Percentiles rank a stretch among this genome's conserved stretches.
Evolutionary conservation across 2,888 invertebrate genomes (phyloP).

Genomic region (Epistrophe grossulariae): DNA sequence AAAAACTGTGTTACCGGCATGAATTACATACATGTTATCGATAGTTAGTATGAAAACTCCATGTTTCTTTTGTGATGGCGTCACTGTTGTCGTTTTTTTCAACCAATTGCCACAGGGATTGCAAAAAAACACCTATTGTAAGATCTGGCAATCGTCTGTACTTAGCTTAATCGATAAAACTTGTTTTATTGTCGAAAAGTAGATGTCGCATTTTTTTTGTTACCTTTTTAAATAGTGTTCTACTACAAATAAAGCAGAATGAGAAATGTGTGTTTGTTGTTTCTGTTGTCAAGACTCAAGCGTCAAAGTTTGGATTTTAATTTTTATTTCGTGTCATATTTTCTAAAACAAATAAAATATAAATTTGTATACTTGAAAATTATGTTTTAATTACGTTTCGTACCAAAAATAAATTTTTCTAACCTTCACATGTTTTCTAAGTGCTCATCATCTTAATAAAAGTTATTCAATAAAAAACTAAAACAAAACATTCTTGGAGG

Average conservation of each 20-base stretch:
- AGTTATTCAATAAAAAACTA: neutral
- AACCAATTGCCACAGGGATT: too few relatives aligned
- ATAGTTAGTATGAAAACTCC: too few relatives aligned
- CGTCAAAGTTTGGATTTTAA: neutral
- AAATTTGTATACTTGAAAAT: neutral
- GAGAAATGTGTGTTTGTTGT: neutral
- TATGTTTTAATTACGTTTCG: neutral
- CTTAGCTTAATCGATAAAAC: too few relatives aligned
- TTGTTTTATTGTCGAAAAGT: neutral
- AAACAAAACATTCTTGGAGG: neutral
- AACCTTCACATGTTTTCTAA: neutral
- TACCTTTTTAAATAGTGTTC: neutral
- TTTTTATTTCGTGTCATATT: neutral
- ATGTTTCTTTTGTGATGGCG: too few relatives aligned
- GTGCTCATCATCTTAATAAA: neutral
- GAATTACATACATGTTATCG: too few relatives aligned
- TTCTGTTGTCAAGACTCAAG: neutral
- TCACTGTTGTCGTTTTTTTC: too few relatives aligned
- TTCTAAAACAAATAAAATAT: neutral
- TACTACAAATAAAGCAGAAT: neutral
- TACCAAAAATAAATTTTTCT: too few relatives aligned
- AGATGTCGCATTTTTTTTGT: neutral
- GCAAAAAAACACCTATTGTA: too few relatives aligned
- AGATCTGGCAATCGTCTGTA: too few relatives aligned
- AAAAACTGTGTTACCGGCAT: too few relatives aligned